phyloP scores from a whole-genome alignment of 2,797 vertebrate genomes.

The Gadopsis marmoratus region DNA sequence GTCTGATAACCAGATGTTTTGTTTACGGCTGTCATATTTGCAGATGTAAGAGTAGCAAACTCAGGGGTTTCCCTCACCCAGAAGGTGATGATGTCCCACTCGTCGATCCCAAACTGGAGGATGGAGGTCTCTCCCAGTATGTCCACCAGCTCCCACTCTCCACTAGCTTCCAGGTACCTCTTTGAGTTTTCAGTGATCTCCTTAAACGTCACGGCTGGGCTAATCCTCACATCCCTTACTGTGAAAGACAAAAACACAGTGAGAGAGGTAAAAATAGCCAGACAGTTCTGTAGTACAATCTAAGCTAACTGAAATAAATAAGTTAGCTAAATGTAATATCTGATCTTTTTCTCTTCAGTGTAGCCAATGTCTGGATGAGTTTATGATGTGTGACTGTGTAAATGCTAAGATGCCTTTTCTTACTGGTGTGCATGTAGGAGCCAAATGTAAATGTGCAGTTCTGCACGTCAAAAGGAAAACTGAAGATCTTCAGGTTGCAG shows the following conservation, averaged over 20 bases:
- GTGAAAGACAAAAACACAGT: background rate
- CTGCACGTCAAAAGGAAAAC: slow-evolving; percentile 89
- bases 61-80: slow-evolving; percentile 76
- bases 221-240: slow-evolving; percentile 86
- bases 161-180: slow-evolving; percentile 87
- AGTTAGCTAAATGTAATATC: background rate
- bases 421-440: slow-evolving; percentile 88
- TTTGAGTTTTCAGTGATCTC: slow-evolving; percentile 87
- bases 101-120: slow-evolving; percentile 86
- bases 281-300: background rate
- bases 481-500: slow-evolving; percentile 87
- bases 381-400: background rate
- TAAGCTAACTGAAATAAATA: background rate
- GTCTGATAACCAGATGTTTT: background rate
- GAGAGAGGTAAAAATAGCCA: background rate
- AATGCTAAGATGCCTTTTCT: slow-evolving; percentile 13
- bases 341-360: no score
- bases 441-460: slow-evolving; percentile 87
- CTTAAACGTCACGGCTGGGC: slow-evolving; percentile 84
- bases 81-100: slow-evolving; percentile 90
- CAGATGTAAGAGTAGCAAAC: background rate
- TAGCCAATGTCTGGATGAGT: background rate
- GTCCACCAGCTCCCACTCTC: slow-evolving; percentile 88
- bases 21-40: background rate
- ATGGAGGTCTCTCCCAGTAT: slow-evolving; percentile 84